Evolutionary conservation across 1,140 invertebrate genomes (phyloP).

Genomic region (Oscheius sp.): DNA sequence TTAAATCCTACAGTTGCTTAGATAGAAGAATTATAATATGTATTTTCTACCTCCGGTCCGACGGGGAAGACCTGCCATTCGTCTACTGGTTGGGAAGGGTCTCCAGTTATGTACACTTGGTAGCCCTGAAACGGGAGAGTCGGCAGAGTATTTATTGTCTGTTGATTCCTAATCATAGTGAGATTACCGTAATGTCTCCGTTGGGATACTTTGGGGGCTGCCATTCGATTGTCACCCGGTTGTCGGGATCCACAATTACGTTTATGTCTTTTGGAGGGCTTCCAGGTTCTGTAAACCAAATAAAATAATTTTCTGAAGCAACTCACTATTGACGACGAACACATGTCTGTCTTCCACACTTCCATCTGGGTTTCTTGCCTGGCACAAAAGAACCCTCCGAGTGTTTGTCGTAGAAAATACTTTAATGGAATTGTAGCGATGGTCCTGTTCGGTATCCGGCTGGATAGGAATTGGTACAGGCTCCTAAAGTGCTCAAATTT

Average conservation of each 20-base stretch:
- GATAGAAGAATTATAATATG: background rate
- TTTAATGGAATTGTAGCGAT: slow-evolving; percentile 49
- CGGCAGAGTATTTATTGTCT: background rate
- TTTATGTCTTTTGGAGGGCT: slow-evolving; percentile 49
- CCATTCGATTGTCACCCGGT: slow-evolving; percentile 56
- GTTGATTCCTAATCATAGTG: background rate
- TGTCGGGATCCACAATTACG: slow-evolving; percentile 54
- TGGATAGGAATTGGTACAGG: slow-evolving; percentile 48
- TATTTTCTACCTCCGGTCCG: slow-evolving; percentile 2
- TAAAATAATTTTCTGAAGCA: background rate
- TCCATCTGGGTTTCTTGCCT: slow-evolving; percentile 58
- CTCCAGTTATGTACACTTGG: slow-evolving; percentile 55
- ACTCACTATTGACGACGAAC: slow-evolving; percentile 50
- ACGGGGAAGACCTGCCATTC: slow-evolving; percentile 56
- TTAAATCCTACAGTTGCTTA: slow-evolving; percentile 20
- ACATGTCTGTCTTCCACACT: slow-evolving; percentile 50
- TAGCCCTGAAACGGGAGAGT: slow-evolving; percentile 45
- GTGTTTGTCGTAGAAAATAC: slow-evolving; percentile 52
- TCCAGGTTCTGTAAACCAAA: slow-evolving; percentile 49
- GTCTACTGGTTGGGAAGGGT: slow-evolving; percentile 57
- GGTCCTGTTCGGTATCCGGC: slow-evolving; percentile 41
- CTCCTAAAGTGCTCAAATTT: slow-evolving; percentile 41
- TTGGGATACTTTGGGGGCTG: slow-evolving; percentile 55
- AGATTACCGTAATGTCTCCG: slow-evolving; percentile 46
- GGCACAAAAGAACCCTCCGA: slow-evolving; percentile 49